Evolutionary conservation across 92 coral and sea anemone genomes (phyloP).

Genomic region (Parazoanthus atlanticus): DNA sequence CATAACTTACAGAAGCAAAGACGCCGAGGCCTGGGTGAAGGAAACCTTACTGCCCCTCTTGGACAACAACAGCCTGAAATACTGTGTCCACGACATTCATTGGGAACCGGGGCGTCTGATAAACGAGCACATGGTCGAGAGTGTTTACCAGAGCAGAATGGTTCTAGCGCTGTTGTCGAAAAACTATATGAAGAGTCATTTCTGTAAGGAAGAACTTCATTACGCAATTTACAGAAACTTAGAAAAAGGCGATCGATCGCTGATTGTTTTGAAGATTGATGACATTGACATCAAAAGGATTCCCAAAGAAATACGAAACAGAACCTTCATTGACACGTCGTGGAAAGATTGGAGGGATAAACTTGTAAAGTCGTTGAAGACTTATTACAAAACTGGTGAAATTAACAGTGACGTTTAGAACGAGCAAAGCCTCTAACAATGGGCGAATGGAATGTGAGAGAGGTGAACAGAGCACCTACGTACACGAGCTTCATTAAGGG

Average conservation of each 20-base stretch:
- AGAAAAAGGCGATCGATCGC: slow-evolving; percentile 18
- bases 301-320: not conserved
- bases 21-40: slow-evolving; percentile 14
- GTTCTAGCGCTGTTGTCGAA: slow-evolving; percentile 9
- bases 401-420: no score
- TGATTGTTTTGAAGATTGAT: slow-evolving; percentile 25
- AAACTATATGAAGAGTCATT: slow-evolving; percentile 27
- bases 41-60: slow-evolving; percentile 18
- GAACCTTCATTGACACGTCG: slow-evolving; percentile 16
- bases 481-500: no score
- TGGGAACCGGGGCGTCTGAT: slow-evolving; percentile 23
- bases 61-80: not conserved
- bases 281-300: not conserved
- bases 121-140: slow-evolving; percentile 13
- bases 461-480: no score
- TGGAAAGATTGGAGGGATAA: slow-evolving; percentile 23
- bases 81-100: slow-evolving; percentile 31
- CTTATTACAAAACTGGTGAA: not conserved
- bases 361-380: not conserved
- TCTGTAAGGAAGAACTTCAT: slow-evolving; percentile 14
- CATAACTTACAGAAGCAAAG: slow-evolving; percentile 27
- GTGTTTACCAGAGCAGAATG: slow-evolving; percentile 35
- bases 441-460: no score
- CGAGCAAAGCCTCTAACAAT: no score
- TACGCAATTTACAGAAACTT: slow-evolving; percentile 10